These are phyloP conservation scores for Amphiduros pacificus DNA, from an alignment of 2,888 invertebrate species.

Conservation along the genomic window DNA sequence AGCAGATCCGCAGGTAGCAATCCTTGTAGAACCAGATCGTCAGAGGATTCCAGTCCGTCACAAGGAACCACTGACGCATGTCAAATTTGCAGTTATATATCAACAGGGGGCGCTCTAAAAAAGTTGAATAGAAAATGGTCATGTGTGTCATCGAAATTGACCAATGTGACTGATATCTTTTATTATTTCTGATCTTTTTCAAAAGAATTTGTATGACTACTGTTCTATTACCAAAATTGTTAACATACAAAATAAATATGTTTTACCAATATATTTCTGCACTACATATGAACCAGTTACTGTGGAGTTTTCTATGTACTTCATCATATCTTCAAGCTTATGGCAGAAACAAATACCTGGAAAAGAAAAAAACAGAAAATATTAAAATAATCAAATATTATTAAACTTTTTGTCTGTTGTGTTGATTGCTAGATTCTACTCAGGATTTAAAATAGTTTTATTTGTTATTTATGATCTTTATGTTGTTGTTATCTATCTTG, in stretches of 20 bases:
- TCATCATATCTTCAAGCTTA: slow-evolving; percentile 80
- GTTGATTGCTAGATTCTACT: too few relatives aligned
- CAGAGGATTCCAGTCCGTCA: slow-evolving; percentile 86
- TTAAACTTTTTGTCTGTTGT: too few relatives aligned
- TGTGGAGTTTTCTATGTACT: slow-evolving; percentile 55
- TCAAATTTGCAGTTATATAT: slow-evolving; percentile 92
- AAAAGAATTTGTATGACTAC: neutral
- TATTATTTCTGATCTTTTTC: neutral
- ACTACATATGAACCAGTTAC: slow-evolving; percentile 74
- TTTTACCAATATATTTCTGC: slow-evolving; percentile 89
- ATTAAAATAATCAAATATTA: too few relatives aligned
- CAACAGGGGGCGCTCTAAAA: slow-evolving; percentile 82
- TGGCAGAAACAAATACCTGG: slow-evolving; percentile 84
- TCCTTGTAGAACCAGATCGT: slow-evolving; percentile 93
- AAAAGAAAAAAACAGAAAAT: slow-evolving; percentile 16
- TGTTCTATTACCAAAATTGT: neutral
- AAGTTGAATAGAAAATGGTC: too few relatives aligned
- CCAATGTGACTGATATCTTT: too few relatives aligned
- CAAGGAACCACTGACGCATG: slow-evolving; percentile 92
- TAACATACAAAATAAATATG: neutral
- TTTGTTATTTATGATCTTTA: too few relatives aligned
- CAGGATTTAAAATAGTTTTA: too few relatives aligned
- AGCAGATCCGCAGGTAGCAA: slow-evolving; percentile 89
- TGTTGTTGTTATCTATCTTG: too few relatives aligned
- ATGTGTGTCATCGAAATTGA: too few relatives aligned